Evolutionary conservation across 2,113 vertebrate genomes (phyloP).

Genomic region (Oryzias woworae): DNA sequence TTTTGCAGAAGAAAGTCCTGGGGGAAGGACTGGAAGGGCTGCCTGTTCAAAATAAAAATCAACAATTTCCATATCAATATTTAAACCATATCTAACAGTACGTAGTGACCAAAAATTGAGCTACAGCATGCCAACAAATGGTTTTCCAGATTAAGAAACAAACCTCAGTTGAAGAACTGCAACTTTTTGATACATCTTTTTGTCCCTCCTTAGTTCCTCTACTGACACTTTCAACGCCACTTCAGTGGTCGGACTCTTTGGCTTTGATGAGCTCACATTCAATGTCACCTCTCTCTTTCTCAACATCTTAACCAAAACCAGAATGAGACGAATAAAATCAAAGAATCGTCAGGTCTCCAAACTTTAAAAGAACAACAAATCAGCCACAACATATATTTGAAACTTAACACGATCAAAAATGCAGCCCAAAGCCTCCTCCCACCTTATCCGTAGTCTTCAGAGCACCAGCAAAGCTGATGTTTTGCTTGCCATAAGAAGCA

Average conservation of each 20-base stretch:
- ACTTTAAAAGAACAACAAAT: no score
- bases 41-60: slow-evolving; percentile 65
- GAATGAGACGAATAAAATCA: background rate
- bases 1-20: slow-evolving; percentile 80
- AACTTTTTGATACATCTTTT: slow-evolving; percentile 77
- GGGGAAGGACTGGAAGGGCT: slow-evolving; percentile 79
- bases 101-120: background rate
- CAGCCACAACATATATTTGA: no score
- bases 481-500: slow-evolving; percentile 71
- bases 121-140: background rate
- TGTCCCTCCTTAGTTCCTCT: slow-evolving; percentile 80
- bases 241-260: slow-evolving; percentile 50
- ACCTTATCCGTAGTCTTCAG: slow-evolving; percentile 75
- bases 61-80: slow-evolving; percentile 19
- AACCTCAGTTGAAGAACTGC: slow-evolving; percentile 80
- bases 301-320: slow-evolving; percentile 62
- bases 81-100: background rate
- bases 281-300: slow-evolving; percentile 72
- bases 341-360: no score
- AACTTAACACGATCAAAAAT: background rate
- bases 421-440: slow-evolving; percentile 12
- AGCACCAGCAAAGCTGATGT: slow-evolving; percentile 77
- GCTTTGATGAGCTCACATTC: slow-evolving; percentile 62
- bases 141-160: background rate
- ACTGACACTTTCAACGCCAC: slow-evolving; percentile 79